Evolutionary conservation across 2,888 invertebrate species (phyloP).

Genomic region (Philereme vetulata): DNA sequence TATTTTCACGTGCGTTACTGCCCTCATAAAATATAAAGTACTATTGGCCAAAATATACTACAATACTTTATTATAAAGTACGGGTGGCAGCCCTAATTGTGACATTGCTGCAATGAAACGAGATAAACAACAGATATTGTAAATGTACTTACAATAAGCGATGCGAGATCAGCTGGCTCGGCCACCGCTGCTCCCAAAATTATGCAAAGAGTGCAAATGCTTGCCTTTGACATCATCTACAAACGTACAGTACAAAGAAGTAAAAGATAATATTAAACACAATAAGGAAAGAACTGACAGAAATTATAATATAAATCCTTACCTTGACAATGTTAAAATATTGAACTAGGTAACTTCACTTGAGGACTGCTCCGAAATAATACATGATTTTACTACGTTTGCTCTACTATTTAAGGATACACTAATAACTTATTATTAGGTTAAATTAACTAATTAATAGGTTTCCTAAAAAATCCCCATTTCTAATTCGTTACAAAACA

Average conservation of each 20-base stretch:
- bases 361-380: constrained; percentile 7
- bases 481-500: not conserved
- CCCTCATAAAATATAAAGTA: too few species aligned
- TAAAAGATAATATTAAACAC: not conserved
- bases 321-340: constrained; percentile 11
- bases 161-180: constrained; percentile 16
- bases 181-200: constrained; percentile 20
- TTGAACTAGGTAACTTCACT: constrained; percentile 7
- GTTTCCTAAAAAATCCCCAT: not conserved
- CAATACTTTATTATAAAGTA: too few species aligned
- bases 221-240: constrained; percentile 16
- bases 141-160: constrained; percentile 20
- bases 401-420: constrained; percentile 16
- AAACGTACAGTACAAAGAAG: constrained; percentile 3
- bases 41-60: too few species aligned
- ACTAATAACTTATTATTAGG: constrained; percentile 19
- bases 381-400: constrained; percentile 14
- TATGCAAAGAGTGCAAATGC: constrained; percentile 12
- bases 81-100: too few species aligned
- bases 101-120: not conserved
- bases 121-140: not conserved
- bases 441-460: not conserved
- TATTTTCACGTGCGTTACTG: too few species aligned
- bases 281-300: not conserved
- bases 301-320: constrained; percentile 2